Evolutionary conservation across 2,888 invertebrate genomes (phyloP), one percentile per base, ranked within the genome.

Genomic region (Sympetrum striolatum): DNA sequence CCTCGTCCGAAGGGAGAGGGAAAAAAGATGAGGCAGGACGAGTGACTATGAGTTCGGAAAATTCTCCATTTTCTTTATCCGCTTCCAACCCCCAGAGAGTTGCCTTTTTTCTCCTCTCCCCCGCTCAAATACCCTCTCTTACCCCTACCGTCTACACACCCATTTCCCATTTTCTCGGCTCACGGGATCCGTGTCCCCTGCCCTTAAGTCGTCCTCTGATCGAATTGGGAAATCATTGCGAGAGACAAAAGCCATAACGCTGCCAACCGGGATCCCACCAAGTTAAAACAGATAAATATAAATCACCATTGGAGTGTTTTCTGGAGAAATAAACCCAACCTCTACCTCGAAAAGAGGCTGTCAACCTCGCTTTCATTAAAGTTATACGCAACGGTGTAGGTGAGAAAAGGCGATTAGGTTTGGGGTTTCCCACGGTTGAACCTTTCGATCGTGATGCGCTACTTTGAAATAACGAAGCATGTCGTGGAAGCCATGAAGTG

Each of bases 211-310:
- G 22, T 15, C 39, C 58, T 48, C 60, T 82, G 31, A 82, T 82
- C 58, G 82, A 82, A 58, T 58, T 82, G 35, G 58, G 58, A 31
- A 82, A 82, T 35, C 58, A 82, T 82, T 82, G 58, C 58, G 58
- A 58, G 31, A 82, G 82, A 82, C 82, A 58, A 82, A 58, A 82
- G 53, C 82, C 35, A 82, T 58, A 58, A 58, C 53, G 44, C 81
- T 58, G 25, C 82, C 35, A 22, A 82, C 53, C 22, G 82, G 35
- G 82, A 58, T 53, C 35, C 18, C 35, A 73, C 15, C 31, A 73
- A 73, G 53, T 53, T 18, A 53, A 53, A 18, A 18, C 4, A 73
- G 73, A 73, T 25, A 73, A 31, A 73, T 73, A 73, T 12, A 53
- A 73, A 2, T 73, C 31, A 14, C 73, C 3, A 31, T 25, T 31